Percentiles rank a stretch among this genome's conserved stretches.
Conservation (phyloP, 2,888 invertebrate species). For the Drosophila eohydei region DNA sequence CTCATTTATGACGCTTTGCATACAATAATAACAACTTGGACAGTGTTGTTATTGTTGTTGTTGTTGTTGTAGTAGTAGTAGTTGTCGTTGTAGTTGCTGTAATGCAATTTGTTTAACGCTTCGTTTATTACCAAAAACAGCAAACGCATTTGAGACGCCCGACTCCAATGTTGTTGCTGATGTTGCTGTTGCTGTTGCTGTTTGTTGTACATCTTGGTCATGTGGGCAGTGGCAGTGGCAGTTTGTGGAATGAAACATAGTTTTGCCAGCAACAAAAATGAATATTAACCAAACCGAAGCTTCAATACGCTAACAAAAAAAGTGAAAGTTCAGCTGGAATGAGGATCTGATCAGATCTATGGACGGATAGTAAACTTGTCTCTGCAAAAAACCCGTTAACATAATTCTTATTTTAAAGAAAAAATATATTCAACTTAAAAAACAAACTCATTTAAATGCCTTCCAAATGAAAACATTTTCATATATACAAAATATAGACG, state of each 20-base stretch:
- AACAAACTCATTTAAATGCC: no score
- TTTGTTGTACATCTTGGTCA: slow-evolving; percentile 26
- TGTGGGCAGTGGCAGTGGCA: slow-evolving; percentile 39
- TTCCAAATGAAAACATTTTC: no score
- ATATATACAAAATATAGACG: no score
- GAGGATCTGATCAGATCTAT: no score
- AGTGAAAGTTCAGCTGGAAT: neutral
- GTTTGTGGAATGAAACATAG: slow-evolving; percentile 37
- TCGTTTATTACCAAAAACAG: slow-evolving; percentile 80
- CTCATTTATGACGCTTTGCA: slow-evolving; percentile 76
- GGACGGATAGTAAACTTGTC: no score
- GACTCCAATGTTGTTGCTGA: slow-evolving; percentile 12
- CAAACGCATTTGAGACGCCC: slow-evolving; percentile 54
- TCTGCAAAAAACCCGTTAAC: no score
- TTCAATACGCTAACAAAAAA: slow-evolving; percentile 9
- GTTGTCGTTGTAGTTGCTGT: slow-evolving; percentile 54
- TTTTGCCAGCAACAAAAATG: neutral
- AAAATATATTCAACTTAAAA: no score
- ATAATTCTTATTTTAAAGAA: no score
- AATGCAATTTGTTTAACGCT: slow-evolving; percentile 82
- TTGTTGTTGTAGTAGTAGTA: slow-evolving; percentile 30
- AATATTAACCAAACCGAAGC: neutral
- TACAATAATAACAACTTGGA: slow-evolving; percentile 50
- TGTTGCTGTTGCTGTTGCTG: slow-evolving; percentile 9
- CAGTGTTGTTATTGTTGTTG: slow-evolving; percentile 18